A percentile compares a stretch with the other conserved stretches of the same genome.
These are phyloP conservation scores for Cryptocheilus praepositus DNA, from an alignment of 2,888 invertebrate genomes.

Conservation along the genomic window DNA sequence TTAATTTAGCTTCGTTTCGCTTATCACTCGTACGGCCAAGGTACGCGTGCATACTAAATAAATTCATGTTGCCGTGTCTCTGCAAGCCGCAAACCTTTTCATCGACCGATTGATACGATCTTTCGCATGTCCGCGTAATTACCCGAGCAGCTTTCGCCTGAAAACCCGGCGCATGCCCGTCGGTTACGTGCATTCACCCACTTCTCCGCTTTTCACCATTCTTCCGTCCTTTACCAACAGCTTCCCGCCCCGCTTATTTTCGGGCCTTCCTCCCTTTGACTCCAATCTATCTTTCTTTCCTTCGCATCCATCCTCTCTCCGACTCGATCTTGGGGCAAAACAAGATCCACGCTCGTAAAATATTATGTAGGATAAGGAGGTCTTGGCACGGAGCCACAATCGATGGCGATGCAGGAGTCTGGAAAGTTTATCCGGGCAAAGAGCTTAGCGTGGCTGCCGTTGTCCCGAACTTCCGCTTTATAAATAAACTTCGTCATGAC, in stretches of 20 bases:
- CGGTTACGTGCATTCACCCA: neutral
- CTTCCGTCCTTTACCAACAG: neutral
- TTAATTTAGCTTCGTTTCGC: no score
- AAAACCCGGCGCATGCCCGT: neutral
- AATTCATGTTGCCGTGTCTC: no score
- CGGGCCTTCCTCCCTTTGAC: neutral
- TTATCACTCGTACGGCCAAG: no score
- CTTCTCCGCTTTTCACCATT: neutral
- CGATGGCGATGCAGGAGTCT: conserved; percentile 65
- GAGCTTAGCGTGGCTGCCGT: conserved; percentile 56
- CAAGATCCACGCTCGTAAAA: conserved; percentile 61
- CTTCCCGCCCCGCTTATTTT: neutral
- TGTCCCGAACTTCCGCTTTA: conserved; percentile 54
- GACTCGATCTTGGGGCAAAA: conserved; percentile 36
- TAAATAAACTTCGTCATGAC: conserved; percentile 62
- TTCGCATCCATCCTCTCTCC: conserved; percentile 15
- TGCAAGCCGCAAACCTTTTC: neutral
- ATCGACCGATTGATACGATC: conserved; percentile 12
- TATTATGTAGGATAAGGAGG: conserved; percentile 66
- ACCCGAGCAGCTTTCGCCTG: conserved; percentile 14
- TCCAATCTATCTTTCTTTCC: conserved; percentile 18
- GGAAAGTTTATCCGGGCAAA: conserved; percentile 66
- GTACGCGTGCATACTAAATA: no score
- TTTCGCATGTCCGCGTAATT: conserved; percentile 28
- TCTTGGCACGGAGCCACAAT: conserved; percentile 66